A percentile compares a stretch with the other conserved stretches of the same genome.
Evolutionary conservation across 2,888 invertebrate genomes (phyloP).

Genomic region (Bellardia bayeri): DNA sequence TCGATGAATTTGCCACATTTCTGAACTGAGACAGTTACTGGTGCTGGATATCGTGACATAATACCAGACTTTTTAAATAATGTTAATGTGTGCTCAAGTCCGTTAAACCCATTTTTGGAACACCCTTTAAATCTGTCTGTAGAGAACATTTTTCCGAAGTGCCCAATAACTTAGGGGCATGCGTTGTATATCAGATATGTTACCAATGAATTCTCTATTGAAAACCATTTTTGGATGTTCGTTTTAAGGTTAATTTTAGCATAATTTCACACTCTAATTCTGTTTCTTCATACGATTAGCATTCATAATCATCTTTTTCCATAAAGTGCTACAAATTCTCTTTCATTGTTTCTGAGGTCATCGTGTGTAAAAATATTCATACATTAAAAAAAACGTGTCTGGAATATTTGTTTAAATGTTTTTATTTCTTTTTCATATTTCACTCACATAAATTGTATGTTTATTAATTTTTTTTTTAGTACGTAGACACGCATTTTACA

Average conservation of each 20-base stretch:
- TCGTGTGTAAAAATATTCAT: neutral
- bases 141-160: no score
- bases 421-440: neutral
- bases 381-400: slow-evolving; percentile 16
- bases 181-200: no score
- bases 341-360: slow-evolving; percentile 24
- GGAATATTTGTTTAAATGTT: slow-evolving; percentile 14
- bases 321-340: neutral
- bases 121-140: no score
- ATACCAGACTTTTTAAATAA: no score
- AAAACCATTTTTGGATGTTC: neutral
- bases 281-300: neutral
- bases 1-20: no score
- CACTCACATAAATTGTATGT: no score
- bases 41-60: no score
- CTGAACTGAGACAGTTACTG: no score
- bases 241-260: slow-evolving; percentile 11
- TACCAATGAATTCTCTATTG: no score
- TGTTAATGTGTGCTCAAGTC: no score
- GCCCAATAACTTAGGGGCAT: no score
- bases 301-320: neutral
- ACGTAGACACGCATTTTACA: neutral
- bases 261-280: neutral
- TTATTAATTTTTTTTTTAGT: neutral
- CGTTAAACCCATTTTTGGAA: no score